A percentile compares a stretch with the other conserved stretches of the same genome.
These are phyloP conservation scores for Polyommatus icarus DNA, from an alignment of 2,888 invertebrate genomes.

Conservation along the genomic window DNA sequence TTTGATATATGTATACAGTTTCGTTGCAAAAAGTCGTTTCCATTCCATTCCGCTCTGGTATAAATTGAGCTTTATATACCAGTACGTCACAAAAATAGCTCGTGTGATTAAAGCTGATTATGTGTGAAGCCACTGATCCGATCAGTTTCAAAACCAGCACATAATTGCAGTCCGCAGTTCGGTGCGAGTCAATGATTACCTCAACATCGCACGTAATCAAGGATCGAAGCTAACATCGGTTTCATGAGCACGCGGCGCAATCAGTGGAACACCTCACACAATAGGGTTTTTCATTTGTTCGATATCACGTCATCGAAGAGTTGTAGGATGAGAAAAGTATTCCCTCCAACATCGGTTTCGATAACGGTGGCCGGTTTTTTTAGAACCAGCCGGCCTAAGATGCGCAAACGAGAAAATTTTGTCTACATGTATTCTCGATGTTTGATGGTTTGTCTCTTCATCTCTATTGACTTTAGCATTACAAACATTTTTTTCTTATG, in stretches of 20 bases:
- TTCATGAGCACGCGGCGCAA: slow-evolving; percentile 25
- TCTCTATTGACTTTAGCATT: too few species aligned
- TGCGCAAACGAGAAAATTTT: too few species aligned
- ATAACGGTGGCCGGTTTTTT: too few species aligned
- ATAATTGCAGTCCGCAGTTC: slow-evolving; percentile 39
- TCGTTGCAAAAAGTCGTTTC: too few species aligned
- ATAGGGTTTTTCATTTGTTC: background rate
- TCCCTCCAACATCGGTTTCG: too few species aligned
- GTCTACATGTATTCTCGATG: too few species aligned
- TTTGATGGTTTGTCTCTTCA: too few species aligned
- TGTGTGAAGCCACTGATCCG: slow-evolving; percentile 31
- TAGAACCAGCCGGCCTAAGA: too few species aligned
- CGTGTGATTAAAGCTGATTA: slow-evolving; percentile 19
- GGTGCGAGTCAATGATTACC: slow-evolving; percentile 41
- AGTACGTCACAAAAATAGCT: background rate
- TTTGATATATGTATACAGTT: too few species aligned
- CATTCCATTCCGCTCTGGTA: too few species aligned
- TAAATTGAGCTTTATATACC: too few species aligned
- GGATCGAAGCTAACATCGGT: slow-evolving; percentile 34
- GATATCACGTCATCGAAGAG: background rate
- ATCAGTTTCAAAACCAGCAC: slow-evolving; percentile 37
- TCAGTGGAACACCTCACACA: slow-evolving; percentile 30
- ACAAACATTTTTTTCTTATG: too few species aligned
- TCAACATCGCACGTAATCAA: slow-evolving; percentile 39
- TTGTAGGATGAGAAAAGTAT: background rate